A percentile compares a stretch with the other conserved stretches of the same genome.
phyloP scores from a whole-genome alignment of 2,888 invertebrate genomes.

The Thymelicus sylvestris region DNA sequence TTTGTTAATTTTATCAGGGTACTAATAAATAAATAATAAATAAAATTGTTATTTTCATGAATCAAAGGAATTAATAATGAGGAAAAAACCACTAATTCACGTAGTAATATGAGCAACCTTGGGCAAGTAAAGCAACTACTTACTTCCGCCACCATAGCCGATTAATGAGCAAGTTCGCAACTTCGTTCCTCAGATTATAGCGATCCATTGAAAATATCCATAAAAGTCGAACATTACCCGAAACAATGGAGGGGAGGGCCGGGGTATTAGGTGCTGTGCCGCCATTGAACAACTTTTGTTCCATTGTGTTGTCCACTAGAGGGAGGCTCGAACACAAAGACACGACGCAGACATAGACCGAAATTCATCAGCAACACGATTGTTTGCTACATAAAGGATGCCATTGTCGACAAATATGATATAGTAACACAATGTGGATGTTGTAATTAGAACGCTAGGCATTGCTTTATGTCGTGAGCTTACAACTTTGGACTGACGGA shows the following conservation, averaged over 20 bases:
- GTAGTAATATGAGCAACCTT: slow-evolving; percentile 38
- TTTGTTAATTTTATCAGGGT: too few relatives aligned
- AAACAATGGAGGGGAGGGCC: slow-evolving; percentile 81
- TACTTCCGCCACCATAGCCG: slow-evolving; percentile 39
- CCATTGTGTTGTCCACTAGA: slow-evolving; percentile 83
- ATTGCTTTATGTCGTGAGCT: slow-evolving; percentile 33
- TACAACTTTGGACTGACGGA: slow-evolving; percentile 27
- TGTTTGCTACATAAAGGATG: slow-evolving; percentile 84
- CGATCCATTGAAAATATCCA: slow-evolving; percentile 84
- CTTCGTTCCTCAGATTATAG: slow-evolving; percentile 80
- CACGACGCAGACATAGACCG: slow-evolving; percentile 81
- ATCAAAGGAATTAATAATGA: neutral
- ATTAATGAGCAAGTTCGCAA: slow-evolving; percentile 69
- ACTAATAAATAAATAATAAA: too few relatives aligned
- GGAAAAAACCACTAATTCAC: slow-evolving; percentile 3
- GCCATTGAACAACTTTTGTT: slow-evolving; percentile 84
- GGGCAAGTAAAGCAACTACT: slow-evolving; percentile 38
- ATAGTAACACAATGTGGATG: slow-evolving; percentile 80
- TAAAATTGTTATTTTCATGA: neutral
- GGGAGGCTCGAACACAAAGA: slow-evolving; percentile 80
- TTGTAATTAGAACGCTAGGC: slow-evolving; percentile 73
- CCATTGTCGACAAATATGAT: slow-evolving; percentile 83
- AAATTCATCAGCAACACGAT: slow-evolving; percentile 85
- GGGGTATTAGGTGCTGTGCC: slow-evolving; percentile 83
- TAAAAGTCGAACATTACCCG: slow-evolving; percentile 84